Conservation (phyloP, 1,140 invertebrate genomes). For the Homalodisca vitripennis region DNA sequence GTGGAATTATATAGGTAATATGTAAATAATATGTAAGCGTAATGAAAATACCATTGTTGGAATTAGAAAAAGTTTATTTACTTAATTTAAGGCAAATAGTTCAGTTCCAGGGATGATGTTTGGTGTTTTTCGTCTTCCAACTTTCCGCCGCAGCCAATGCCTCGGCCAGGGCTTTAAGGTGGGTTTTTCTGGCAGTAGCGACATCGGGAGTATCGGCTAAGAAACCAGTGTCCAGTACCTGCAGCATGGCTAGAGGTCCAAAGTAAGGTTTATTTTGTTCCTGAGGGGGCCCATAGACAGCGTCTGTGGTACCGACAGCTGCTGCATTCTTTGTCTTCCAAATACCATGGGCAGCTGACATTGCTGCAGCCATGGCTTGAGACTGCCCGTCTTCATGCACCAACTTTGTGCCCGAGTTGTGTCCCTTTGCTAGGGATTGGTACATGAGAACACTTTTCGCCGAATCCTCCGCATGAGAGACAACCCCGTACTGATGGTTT, state of each 20-base stretch:
- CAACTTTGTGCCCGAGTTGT: too few species aligned
- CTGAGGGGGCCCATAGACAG: too few species aligned
- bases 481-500: background rate
- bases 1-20: too few species aligned
- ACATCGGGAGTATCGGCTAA: conserved; percentile 51
- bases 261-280: background rate
- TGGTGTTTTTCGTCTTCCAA: too few species aligned
- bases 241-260: conserved; percentile 2
- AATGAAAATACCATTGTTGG: too few species aligned
- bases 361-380: background rate
- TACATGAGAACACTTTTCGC: background rate
- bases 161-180: background rate
- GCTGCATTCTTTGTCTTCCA: background rate
- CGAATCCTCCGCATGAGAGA: background rate
- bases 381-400: background rate
- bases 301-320: background rate
- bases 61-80: too few species aligned
- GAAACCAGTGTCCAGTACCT: conserved; percentile 48
- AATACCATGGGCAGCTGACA: background rate
- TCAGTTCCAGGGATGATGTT: too few species aligned
- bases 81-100: too few species aligned
- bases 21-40: too few species aligned
- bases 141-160: background rate
- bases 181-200: background rate
- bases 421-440: conserved; percentile 1